Percentiles rank a stretch among this genome's conserved stretches.
These are phyloP conservation scores for Melanotaenia trifasciata DNA, from an alignment of 2,797 vertebrate genomes.

Conservation along the genomic window DNA sequence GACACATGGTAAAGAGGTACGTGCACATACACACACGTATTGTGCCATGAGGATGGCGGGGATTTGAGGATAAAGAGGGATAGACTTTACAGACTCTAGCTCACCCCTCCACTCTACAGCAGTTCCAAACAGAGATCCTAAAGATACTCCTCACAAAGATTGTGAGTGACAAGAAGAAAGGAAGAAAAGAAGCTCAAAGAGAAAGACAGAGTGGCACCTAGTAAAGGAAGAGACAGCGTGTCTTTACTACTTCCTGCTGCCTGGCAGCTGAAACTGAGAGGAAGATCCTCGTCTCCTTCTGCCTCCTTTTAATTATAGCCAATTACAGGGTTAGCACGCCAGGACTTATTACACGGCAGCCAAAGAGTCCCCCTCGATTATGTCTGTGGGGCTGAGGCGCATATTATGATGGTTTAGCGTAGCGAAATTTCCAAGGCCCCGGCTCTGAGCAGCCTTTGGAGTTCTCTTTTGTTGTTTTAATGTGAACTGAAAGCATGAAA, in stretches of 20 bases:
- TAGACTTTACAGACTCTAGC: conserved; percentile 59
- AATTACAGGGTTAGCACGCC: conserved; percentile 82
- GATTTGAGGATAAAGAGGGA: conserved; percentile 67
- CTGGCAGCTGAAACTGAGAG: conserved; percentile 75
- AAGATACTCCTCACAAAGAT: conserved; percentile 69
- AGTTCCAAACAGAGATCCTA: conserved; percentile 52
- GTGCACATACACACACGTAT: conserved; percentile 16
- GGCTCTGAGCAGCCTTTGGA: conserved; percentile 62
- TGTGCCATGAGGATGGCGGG: conserved; percentile 24
- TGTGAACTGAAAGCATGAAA: conserved; percentile 82
- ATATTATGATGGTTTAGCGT: conserved; percentile 77
- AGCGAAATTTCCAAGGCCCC: conserved; percentile 58
- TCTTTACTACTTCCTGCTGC: conserved; percentile 80
- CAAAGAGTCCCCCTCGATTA: conserved; percentile 66
- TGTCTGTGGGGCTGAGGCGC: conserved; percentile 63
- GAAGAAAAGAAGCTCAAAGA: conserved; percentile 66
- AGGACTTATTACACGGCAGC: conserved; percentile 80
- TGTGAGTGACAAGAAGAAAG: conserved; percentile 73
- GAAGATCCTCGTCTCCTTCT: conserved; percentile 76
- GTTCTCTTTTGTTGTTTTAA: conserved; percentile 79
- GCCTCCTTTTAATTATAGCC: conserved; percentile 84
- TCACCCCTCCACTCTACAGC: conserved; percentile 23
- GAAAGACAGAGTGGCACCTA: conserved; percentile 73
- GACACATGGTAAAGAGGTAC: conserved; percentile 53
- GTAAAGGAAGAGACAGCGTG: conserved; percentile 79